Evolutionary conservation across 2,888 invertebrate genomes (phyloP).

Genomic region (Cantharis rustica): DNA sequence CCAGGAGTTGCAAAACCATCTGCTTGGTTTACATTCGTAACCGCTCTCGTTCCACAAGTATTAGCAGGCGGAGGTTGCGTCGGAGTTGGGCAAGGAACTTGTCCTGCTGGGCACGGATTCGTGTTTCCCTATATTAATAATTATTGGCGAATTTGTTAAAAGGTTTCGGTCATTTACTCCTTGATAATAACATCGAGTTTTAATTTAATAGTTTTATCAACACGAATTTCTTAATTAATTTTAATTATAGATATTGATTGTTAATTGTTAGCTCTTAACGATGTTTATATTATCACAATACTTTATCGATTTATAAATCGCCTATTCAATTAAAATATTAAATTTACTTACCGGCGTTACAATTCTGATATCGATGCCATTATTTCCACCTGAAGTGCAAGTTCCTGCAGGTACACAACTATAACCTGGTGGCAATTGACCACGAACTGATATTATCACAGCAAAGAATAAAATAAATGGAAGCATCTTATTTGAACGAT

Average conservation of each 20-base stretch:
- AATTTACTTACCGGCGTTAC: conserved; percentile 40
- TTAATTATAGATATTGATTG: not conserved
- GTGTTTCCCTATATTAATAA: conserved; percentile 8
- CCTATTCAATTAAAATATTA: not conserved
- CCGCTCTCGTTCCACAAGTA: conserved; percentile 57
- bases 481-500: conserved; percentile 7
- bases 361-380: conserved; percentile 48
- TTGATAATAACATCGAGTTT: not conserved
- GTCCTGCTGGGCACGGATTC: conserved; percentile 43
- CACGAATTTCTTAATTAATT: not conserved
- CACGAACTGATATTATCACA: not conserved
- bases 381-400: conserved; percentile 38
- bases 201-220: not conserved
- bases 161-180: no score
- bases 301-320: not conserved
- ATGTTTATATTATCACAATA: not conserved
- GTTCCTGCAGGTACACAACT: conserved; percentile 45
- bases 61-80: conserved; percentile 34
- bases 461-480: not conserved
- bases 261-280: not conserved
- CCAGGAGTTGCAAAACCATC: conserved; percentile 68
- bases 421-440: conserved; percentile 32
- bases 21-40: conserved; percentile 50
- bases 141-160: not conserved
- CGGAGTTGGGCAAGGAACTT: conserved; percentile 43